A percentile compares a stretch with the other conserved stretches of the same genome.
Conservation (phyloP, 64 coral and sea anemone genomes). For the Cladopsammia gracilis region DNA sequence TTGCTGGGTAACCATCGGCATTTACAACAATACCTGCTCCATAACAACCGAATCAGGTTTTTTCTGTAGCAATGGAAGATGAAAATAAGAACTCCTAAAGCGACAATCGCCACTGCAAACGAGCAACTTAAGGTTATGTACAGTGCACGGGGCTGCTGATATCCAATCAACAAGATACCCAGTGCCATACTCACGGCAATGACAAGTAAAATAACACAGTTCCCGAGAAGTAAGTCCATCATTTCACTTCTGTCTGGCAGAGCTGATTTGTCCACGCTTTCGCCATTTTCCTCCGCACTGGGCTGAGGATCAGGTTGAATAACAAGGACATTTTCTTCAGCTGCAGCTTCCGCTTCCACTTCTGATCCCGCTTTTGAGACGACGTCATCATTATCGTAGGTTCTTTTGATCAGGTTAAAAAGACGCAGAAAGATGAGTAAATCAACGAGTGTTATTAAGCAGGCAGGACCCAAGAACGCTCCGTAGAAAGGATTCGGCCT, state of each 20-base stretch:
- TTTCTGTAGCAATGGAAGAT: conserved; percentile 88
- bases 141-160: conserved; percentile 22
- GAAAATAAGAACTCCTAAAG: conserved; percentile 78
- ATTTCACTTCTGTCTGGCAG: conserved; percentile 76
- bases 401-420: conserved; percentile 44
- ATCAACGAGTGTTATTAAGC: conserved; percentile 88
- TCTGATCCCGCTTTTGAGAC: neutral
- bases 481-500: conserved; percentile 85
- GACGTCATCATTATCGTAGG: conserved; percentile 16
- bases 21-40: conserved; percentile 27
- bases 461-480: conserved; percentile 92
- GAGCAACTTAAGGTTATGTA: conserved; percentile 69
- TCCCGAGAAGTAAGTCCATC: conserved; percentile 61
- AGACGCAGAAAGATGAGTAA: conserved; percentile 86
- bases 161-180: conserved; percentile 73
- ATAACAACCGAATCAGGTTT: conserved; percentile 40
- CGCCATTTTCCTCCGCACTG: neutral
- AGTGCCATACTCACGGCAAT: conserved; percentile 63
- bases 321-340: conserved; percentile 51
- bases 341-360: conserved; percentile 1
- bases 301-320: neutral
- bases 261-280: neutral
- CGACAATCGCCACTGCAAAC: conserved; percentile 77
- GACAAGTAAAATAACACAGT: conserved; percentile 69
- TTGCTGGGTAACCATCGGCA: conserved; percentile 32